phyloP scores from a whole-genome alignment of 2,888 invertebrate species.

The Sussaba pulchella region DNA sequence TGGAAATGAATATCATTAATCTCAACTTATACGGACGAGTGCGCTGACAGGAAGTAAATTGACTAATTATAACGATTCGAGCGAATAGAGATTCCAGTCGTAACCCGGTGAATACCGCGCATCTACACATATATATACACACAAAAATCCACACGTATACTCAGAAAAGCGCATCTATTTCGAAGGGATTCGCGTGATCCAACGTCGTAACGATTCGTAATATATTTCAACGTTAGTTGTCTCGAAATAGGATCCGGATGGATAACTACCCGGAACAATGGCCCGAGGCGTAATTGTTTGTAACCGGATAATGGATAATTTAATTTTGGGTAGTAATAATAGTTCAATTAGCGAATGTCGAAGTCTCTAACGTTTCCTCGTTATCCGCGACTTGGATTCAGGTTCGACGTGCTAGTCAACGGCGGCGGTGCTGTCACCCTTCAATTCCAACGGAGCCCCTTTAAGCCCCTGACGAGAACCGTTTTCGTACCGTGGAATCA shows the following conservation, averaged over 20 bases:
- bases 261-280: not conserved
- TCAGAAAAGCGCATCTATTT: no score
- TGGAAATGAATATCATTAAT: not conserved
- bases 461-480: conserved; percentile 94
- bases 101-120: not conserved
- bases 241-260: not conserved
- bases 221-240: not conserved
- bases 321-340: not conserved
- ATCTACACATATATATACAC: no score
- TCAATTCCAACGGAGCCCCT: conserved; percentile 98
- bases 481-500: conserved; percentile 99
- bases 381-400: conserved; percentile 46
- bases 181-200: not conserved
- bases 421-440: conserved; percentile 99
- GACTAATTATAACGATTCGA: not conserved
- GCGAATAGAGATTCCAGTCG: not conserved
- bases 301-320: conserved; percentile 6
- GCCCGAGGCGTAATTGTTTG: not conserved
- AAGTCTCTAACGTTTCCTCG: not conserved
- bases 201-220: no score
- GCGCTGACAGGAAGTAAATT: conserved; percentile 3
- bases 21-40: not conserved
- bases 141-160: no score
- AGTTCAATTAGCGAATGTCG: conserved; percentile 12
- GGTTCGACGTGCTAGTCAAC: conserved; percentile 99